These are phyloP conservation scores for Oryzias curvinotus DNA, from an alignment of 2,113 vertebrate genomes.

Conservation along the genomic window DNA sequence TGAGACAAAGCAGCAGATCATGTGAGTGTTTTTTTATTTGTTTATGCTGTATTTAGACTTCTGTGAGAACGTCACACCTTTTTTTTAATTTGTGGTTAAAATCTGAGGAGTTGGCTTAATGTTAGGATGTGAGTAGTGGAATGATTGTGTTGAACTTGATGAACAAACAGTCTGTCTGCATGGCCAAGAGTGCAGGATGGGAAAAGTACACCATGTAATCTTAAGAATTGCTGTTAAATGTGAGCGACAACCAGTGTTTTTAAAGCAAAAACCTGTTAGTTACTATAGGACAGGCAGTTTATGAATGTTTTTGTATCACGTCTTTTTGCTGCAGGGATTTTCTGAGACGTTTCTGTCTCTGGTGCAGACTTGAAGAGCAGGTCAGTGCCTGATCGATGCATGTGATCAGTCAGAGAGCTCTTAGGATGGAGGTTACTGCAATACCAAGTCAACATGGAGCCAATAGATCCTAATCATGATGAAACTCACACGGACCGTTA, in stretches of 20 bases:
- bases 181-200: no score
- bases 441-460: conserved; percentile 9
- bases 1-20: conserved; percentile 69
- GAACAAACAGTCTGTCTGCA: no score
- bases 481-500: not conserved
- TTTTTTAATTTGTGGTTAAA: not conserved
- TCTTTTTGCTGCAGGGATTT: not conserved
- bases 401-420: conserved; percentile 42
- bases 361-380: conserved; percentile 1
- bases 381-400: conserved; percentile 44
- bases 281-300: conserved; percentile 10
- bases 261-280: conserved; percentile 17
- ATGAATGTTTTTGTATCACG: conserved; percentile 25
- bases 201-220: no score
- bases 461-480: not conserved
- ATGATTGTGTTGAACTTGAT: no score
- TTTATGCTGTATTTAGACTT: conserved; percentile 6
- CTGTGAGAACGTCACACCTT: conserved; percentile 23
- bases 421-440: conserved; percentile 13
- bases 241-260: conserved; percentile 12
- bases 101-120: not conserved
- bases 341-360: conserved; percentile 25
- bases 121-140: no score
- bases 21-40: conserved; percentile 36
- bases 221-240: not conserved